Percentiles rank a stretch among this genome's conserved stretches.
These are phyloP conservation scores for Ichneumon xanthorius DNA, from an alignment of 2,888 invertebrate species.

Conservation along the genomic window DNA sequence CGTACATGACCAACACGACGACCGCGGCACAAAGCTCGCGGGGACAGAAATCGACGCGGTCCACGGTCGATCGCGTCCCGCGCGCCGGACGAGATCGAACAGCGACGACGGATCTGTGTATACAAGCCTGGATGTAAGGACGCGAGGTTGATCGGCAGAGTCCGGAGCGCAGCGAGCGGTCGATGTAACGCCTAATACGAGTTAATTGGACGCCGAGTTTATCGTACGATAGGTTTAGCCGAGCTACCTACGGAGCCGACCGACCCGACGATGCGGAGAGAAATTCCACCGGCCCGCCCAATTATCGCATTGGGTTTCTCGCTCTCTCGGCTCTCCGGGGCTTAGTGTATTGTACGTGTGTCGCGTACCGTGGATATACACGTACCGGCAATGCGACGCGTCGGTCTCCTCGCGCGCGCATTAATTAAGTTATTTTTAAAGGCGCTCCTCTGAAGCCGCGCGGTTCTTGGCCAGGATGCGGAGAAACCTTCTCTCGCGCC, in stretches of 20 bases:
- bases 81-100: slow-evolving; percentile 9
- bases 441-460: slow-evolving; percentile 67
- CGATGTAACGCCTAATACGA: slow-evolving; percentile 76
- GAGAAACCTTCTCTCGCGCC: slow-evolving; percentile 41
- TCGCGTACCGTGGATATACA: slow-evolving; percentile 5
- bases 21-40: not conserved
- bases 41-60: slow-evolving; percentile 14
- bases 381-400: slow-evolving; percentile 17
- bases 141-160: slow-evolving; percentile 56
- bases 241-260: slow-evolving; percentile 43
- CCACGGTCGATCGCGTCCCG: not conserved
- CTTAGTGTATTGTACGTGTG: slow-evolving; percentile 26
- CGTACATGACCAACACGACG: slow-evolving; percentile 68
- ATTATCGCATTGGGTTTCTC: slow-evolving; percentile 74
- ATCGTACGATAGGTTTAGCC: slow-evolving; percentile 72
- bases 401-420: slow-evolving; percentile 67
- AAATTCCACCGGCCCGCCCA: slow-evolving; percentile 74
- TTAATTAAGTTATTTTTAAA: slow-evolving; percentile 82
- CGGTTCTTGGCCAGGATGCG: slow-evolving; percentile 55
- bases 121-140: slow-evolving; percentile 1
- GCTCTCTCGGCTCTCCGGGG: slow-evolving; percentile 48
- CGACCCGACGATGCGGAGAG: slow-evolving; percentile 48
- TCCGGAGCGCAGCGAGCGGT: slow-evolving; percentile 57
- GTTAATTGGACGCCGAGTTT: slow-evolving; percentile 80
- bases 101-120: slow-evolving; percentile 12